A percentile compares a stretch with the other conserved stretches of the same genome.
These are phyloP conservation scores for Telmatherina bonti DNA, from an alignment of 2,797 vertebrate species.

Conservation along the genomic window DNA sequence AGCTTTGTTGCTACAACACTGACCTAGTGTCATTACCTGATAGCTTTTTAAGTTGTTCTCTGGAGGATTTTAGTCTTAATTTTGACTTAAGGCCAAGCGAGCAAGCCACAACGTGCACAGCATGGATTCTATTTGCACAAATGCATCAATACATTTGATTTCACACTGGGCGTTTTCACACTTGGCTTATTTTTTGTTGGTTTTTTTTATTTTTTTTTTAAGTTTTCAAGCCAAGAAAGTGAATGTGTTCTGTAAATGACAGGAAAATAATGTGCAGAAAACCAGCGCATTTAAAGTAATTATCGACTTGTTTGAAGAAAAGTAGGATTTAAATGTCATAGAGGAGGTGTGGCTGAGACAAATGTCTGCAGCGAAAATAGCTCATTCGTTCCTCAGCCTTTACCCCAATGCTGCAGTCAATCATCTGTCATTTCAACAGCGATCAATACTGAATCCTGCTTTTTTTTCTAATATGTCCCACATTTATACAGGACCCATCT, in stretches of 20 bases:
- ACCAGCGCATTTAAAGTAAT: conserved; percentile 66
- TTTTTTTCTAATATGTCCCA: conserved; percentile 29
- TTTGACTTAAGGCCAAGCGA: conserved; percentile 53
- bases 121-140: conserved; percentile 48
- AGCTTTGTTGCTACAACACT: conserved; percentile 54
- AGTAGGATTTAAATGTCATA: conserved; percentile 74
- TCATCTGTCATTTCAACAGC: conserved; percentile 67
- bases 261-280: conserved; percentile 35
- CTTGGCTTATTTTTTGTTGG: conserved; percentile 40
- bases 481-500: conserved; percentile 45
- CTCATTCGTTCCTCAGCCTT: conserved; percentile 68
- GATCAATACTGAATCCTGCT: conserved; percentile 68
- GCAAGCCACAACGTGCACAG: conserved; percentile 40
- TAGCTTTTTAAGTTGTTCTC: conserved; percentile 70
- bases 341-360: conserved; percentile 57
- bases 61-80: conserved; percentile 47
- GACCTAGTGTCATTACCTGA: conserved; percentile 58
- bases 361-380: conserved; percentile 66
- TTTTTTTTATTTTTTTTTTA: too few species aligned
- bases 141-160: conserved; percentile 76
- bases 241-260: conserved; percentile 65
- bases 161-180: conserved; percentile 70
- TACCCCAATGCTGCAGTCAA: conserved; percentile 56
- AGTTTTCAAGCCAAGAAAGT: conserved; percentile 49
- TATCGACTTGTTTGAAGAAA: conserved; percentile 77